A percentile compares a stretch with the other conserved stretches of the same genome.
Conservation (phyloP, 2,797 vertebrate genomes). For the Rhabdomys pumilio region DNA sequence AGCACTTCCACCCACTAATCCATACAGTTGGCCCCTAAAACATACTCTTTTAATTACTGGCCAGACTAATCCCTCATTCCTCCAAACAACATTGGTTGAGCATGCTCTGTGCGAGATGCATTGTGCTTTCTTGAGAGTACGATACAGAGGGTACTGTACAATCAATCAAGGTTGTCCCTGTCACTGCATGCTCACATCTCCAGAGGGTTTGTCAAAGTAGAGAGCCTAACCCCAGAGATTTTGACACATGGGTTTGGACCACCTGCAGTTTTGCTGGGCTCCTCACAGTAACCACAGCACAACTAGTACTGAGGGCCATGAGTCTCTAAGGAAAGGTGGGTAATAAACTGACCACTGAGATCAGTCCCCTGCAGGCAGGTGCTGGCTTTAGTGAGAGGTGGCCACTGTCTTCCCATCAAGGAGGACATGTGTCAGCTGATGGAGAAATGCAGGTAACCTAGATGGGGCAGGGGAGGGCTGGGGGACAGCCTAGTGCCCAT, state of each 20-base stretch:
- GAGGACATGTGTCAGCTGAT: neutral
- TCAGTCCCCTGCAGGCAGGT: neutral
- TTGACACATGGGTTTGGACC: neutral
- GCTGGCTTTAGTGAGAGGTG: neutral
- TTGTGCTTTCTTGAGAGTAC: neutral
- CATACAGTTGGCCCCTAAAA: neutral
- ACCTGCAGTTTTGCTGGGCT: neutral
- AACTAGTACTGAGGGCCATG: neutral
- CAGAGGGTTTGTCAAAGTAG: neutral
- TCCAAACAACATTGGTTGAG: neutral
- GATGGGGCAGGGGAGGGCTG: neutral
- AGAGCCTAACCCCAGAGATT: neutral
- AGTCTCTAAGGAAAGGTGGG: neutral
- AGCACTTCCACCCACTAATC: neutral
- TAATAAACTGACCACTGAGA: neutral
- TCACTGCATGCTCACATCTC: neutral
- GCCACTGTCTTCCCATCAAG: neutral
- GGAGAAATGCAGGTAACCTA: fast-evolving
- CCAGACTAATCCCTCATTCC: neutral
- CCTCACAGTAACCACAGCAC: neutral
- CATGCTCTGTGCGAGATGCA: neutral
- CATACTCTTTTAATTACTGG: neutral
- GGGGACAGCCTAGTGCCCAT: neutral
- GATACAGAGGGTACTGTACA: fast-evolving
- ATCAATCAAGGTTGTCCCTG: neutral